A percentile compares a stretch with the other conserved stretches of the same genome.
These are phyloP conservation scores for Dermatophagoides farinae DNA, from an alignment of 1,140 invertebrate species.

Conservation along the genomic window DNA sequence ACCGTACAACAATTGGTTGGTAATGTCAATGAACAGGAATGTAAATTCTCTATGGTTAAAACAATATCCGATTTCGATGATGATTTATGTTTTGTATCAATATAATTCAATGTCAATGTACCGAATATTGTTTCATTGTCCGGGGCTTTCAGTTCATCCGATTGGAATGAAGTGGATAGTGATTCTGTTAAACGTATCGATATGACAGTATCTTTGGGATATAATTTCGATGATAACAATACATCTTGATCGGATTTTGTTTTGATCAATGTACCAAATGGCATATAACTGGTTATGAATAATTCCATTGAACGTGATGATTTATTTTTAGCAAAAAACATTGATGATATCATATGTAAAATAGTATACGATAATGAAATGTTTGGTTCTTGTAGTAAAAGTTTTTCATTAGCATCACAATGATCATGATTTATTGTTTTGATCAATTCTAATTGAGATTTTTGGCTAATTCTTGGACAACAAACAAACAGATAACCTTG, in stretches of 20 bases:
- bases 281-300: not conserved
- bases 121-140: not conserved
- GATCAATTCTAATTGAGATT: not conserved
- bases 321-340: not conserved
- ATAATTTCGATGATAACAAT: no score
- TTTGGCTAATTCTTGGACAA: not conserved
- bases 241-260: no score
- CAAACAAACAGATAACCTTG: not conserved
- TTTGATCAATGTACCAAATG: conserved; percentile 3
- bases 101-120: not conserved
- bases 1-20: not conserved
- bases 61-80: not conserved
- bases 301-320: not conserved
- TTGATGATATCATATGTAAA: not conserved
- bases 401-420: not conserved
- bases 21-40: not conserved
- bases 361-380: not conserved
- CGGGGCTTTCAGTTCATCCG: no score
- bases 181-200: not conserved
- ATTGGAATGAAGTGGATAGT: conserved; percentile 1
- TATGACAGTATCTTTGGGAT: no score
- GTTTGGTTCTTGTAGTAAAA: not conserved
- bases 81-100: not conserved
- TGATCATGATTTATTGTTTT: not conserved
- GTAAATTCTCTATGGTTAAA: not conserved